phyloP scores from a whole-genome alignment of 2,888 invertebrate species.

The Deladenus siricidicola region DNA sequence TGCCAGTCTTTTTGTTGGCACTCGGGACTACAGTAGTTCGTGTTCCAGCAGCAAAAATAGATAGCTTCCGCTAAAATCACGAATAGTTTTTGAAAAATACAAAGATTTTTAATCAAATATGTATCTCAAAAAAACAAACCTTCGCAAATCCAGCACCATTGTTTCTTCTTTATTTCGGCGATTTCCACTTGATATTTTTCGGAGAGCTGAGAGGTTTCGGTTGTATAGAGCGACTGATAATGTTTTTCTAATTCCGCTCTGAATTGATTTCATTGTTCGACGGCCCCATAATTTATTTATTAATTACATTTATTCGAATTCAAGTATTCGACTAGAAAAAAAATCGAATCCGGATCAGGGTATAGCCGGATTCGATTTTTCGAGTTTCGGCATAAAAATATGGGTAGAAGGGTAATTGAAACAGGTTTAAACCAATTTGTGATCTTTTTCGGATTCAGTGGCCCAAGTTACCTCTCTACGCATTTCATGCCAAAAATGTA shows the following conservation, averaged over 20 bases:
- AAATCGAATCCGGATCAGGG: not conserved
- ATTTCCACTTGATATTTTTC: not conserved
- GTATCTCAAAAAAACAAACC: not conserved
- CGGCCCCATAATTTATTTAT: too few species aligned
- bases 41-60: not conserved
- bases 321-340: too few species aligned
- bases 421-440: too few species aligned
- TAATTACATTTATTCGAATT: too few species aligned
- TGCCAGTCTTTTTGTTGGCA: not conserved
- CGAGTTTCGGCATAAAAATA: too few species aligned
- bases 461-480: too few species aligned
- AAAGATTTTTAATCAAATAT: not conserved
- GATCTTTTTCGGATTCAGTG: too few species aligned
- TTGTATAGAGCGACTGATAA: not conserved
- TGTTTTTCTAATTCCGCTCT: not conserved
- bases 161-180: not conserved
- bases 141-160: not conserved
- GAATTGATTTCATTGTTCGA: too few species aligned
- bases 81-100: not conserved
- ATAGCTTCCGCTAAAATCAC: not conserved
- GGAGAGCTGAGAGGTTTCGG: not conserved
- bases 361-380: too few species aligned
- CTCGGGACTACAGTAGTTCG: not conserved
- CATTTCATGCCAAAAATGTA: too few species aligned
- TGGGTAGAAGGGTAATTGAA: too few species aligned